These are phyloP conservation scores for Luperina testacea DNA, from an alignment of 2,888 invertebrate genomes.

Conservation along the genomic window DNA sequence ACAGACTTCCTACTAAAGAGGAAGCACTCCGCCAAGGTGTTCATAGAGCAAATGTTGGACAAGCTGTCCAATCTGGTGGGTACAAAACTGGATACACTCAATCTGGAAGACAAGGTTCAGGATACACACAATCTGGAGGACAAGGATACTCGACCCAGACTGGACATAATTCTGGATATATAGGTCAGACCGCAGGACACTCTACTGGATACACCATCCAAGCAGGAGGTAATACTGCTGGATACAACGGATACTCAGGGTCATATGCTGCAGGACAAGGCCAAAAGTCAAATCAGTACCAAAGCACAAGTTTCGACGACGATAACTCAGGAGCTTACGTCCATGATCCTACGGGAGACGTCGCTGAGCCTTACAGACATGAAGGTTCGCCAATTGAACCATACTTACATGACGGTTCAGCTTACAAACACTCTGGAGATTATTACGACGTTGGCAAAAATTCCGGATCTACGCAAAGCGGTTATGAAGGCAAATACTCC, in stretches of 20 bases:
- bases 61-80: slow-evolving; percentile 33
- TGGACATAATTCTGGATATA: slow-evolving; percentile 45
- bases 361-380: slow-evolving; percentile 85
- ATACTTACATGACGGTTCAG: slow-evolving; percentile 79
- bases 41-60: slow-evolving; percentile 32
- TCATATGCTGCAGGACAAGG: slow-evolving; percentile 43
- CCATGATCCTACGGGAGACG: slow-evolving; percentile 86
- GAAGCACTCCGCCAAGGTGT: slow-evolving; percentile 62
- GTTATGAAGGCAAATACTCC: slow-evolving; percentile 53
- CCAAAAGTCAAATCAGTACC: slow-evolving; percentile 67
- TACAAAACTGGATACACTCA: slow-evolving; percentile 37
- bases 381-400: slow-evolving; percentile 80
- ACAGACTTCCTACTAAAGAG: slow-evolving; percentile 79
- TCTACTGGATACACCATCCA: slow-evolving; percentile 43
- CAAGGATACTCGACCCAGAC: slow-evolving; percentile 51
- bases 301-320: slow-evolving; percentile 73
- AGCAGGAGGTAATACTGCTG: slow-evolving; percentile 31
- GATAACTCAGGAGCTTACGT: slow-evolving; percentile 85
- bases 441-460: slow-evolving; percentile 75
- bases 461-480: slow-evolving; percentile 46
- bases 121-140: neutral
- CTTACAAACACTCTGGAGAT: slow-evolving; percentile 77
- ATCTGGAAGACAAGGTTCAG: slow-evolving; percentile 9
- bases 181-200: slow-evolving; percentile 23
- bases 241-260: slow-evolving; percentile 46